Evolutionary conservation across 2,113 vertebrate genomes (phyloP).

Genomic region (Strigops habroptila): DNA sequence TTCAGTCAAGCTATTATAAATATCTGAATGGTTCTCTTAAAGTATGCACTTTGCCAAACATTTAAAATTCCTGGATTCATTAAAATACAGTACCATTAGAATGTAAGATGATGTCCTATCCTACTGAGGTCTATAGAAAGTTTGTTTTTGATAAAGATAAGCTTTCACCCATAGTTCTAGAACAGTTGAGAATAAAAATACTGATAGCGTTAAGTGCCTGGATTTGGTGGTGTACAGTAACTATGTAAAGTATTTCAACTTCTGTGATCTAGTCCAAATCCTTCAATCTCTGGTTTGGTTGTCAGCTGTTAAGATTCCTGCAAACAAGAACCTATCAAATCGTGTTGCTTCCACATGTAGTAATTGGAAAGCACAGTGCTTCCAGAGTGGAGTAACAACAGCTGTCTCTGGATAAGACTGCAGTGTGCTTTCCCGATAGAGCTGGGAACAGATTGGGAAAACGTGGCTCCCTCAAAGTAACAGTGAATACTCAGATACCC

Average conservation of each 20-base stretch:
- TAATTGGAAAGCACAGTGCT: background rate
- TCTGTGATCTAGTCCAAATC: background rate
- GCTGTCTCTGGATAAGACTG: background rate
- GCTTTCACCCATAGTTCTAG: background rate
- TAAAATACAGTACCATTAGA: background rate
- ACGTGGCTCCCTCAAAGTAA: background rate
- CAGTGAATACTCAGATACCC: background rate
- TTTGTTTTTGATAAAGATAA: slow-evolving; percentile 17
- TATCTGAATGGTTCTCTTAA: slow-evolving; percentile 15
- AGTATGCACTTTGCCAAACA: slow-evolving; percentile 39
- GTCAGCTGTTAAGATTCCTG: background rate
- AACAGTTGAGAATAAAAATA: background rate
- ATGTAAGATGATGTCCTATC: slow-evolving; percentile 12
- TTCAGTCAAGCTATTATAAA: slow-evolving; percentile 16
- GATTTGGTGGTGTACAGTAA: slow-evolving; percentile 29
- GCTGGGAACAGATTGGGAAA: background rate
- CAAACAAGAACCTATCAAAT: background rate
- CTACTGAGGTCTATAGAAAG: slow-evolving; percentile 8
- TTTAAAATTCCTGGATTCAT: background rate
- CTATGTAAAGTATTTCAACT: background rate
- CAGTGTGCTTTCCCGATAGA: background rate
- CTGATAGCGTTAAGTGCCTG: slow-evolving; percentile 33
- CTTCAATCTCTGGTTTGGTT: background rate
- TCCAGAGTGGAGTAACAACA: background rate
- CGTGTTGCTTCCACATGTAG: fast-evolving